Evolutionary conservation across 2,888 invertebrate genomes (phyloP), one percentile per base, ranked within the genome.

Genomic region (Nysson spinosus): DNA sequence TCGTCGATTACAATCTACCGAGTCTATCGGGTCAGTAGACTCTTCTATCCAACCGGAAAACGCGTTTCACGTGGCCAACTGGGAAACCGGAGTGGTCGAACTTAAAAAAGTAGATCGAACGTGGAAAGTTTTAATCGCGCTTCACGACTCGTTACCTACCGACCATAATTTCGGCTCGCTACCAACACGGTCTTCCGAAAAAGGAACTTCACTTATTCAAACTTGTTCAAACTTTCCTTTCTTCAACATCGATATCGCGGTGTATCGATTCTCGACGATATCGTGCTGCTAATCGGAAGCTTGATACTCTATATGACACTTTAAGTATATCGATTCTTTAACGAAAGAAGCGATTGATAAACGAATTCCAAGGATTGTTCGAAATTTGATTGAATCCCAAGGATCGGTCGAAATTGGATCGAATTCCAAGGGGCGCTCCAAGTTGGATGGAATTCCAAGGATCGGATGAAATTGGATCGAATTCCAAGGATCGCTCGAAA

Each of bases 91-190:
- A 62, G 72, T 67, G n/a, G n/a, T n/a, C n/a, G n/a, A n/a, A n/a
- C n/a, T n/a, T n/a, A 68, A 69, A 69, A 71, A 69, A 51, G 50
- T 46, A 52, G 56, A 34, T n/a, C 52, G 44, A 50, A 37, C 35
- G 42, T 37, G 67, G 61, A 66, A 80, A 81, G 72, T 82, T 80
- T 81, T 78, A 82, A 80, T 81, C 75, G 75, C 51, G 65, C 66
- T 73, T 72, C 72, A 69, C 72, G 72, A 70, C 70, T 79, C 77
- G 77, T 79, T 78, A 77, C 61, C 67, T 72, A 63, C 67, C 69
- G 71, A 61, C 65, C 64, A 65, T 75, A 67, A 64, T 46, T 62
- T 65, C 56, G 63, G 63, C 57, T 69, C 54, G 67, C 43, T 63
- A 58, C 65, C 52, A 30, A 57, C 62, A 49, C 43, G 55, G 55